Evolutionary conservation across 2,797 vertebrate species (phyloP), one percentile per base, ranked within the genome.

Genomic region (Sebastes kiyomatsui): DNA sequence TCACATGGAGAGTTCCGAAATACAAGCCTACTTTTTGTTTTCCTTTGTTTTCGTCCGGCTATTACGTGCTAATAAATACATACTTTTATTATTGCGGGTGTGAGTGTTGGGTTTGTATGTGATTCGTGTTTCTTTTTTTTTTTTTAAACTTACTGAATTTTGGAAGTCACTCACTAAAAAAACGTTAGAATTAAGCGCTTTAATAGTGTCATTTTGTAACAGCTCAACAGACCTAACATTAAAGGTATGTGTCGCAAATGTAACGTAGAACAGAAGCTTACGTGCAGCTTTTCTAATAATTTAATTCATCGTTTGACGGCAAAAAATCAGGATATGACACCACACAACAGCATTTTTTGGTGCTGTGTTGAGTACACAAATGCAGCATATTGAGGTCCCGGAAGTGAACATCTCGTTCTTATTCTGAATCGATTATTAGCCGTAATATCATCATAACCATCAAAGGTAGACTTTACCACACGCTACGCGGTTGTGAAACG

Each of bases 11-110:
- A 76, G 1, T 56, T 23, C 9, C 1, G 42, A 18, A 67, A 74
- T 68, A 25, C 1, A n/a, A 1, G 0, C 0, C 1, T 52, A 20
- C 49, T n/a, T 52, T 52, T n/a, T 52, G 49, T n/a, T 52, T 0
- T 2, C 9, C 1, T 18, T 9, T 25, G 5, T 2, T 10, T 18
- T 56, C 10, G 1, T 5, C 1, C 8, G 32, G 12, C 1, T 35
- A 4, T 28, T 7, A 10, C 1, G 5, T 28, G 3, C 3, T 1
- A 6, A 46, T 23, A 30, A 32, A 33, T 18, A 25, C 5, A 14
- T 18, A 12, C 2, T 1, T 4, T 20, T 52, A n/a, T 52, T 52
- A n/a, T 7, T 52, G 0, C 20, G 20, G 8, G 3, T 7, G 6
- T 46, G 42, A 42, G 38, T 16, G 5, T 42, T 42, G 38, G 5